Percentiles rank a stretch among this genome's conserved stretches.
Evolutionary conservation across 1,140 invertebrate genomes (phyloP).

Genomic region (Drosophila biarmipes): DNA sequence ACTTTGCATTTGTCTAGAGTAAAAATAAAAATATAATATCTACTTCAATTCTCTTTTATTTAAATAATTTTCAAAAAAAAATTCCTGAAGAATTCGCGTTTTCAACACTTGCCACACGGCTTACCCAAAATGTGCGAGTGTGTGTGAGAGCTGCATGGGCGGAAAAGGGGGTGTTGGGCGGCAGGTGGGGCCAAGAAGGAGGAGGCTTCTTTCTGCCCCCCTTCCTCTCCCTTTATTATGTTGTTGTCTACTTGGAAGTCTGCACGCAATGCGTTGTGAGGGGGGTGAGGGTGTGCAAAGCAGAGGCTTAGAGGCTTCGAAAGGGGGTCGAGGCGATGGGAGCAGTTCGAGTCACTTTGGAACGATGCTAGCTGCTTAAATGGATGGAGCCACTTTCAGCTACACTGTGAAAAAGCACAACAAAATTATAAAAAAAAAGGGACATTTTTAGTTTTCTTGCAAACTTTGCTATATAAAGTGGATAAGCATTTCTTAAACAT

Average conservation of each 20-base stretch:
- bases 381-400: slow-evolving; percentile 3
- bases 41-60: neutral
- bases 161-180: neutral
- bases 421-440: too few relatives aligned
- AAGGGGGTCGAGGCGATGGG: neutral
- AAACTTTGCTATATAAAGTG: too few relatives aligned
- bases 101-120: slow-evolving; percentile 63
- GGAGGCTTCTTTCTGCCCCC: neutral
- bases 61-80: neutral
- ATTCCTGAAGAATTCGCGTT: slow-evolving; percentile 52
- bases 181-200: neutral
- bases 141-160: neutral
- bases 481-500: too few relatives aligned
- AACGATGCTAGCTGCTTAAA: slow-evolving; percentile 14
- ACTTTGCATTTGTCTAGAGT: too few relatives aligned
- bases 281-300: neutral
- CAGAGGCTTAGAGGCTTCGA: neutral
- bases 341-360: neutral
- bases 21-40: too few relatives aligned
- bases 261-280: slow-evolving; percentile 59
- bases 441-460: too few relatives aligned
- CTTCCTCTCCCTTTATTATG: slow-evolving; percentile 6
- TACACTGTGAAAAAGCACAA: neutral
- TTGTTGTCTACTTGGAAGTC: slow-evolving; percentile 60
- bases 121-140: slow-evolving; percentile 22